Percentiles rank a stretch among this genome's conserved stretches.
Conservation (phyloP, 92 coral and sea anemone species). For the Desmophyllum pertusum region DNA sequence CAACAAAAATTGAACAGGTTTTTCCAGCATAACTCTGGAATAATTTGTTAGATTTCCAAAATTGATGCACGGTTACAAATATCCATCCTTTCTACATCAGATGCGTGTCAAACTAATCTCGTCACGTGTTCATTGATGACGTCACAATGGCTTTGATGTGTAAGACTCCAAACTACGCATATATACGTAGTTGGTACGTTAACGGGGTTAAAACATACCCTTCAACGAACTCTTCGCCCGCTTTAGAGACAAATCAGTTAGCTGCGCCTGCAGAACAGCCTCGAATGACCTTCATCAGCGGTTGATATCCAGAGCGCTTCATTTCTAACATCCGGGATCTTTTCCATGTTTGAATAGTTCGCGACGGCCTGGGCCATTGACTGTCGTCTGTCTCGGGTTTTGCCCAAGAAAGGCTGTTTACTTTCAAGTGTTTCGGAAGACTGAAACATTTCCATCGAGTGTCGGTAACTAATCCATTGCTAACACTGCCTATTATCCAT, state of each 20-base stretch:
- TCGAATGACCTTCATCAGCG: background rate
- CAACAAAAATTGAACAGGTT: too few relatives aligned
- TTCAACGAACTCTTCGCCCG: background rate
- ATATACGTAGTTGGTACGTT: too few relatives aligned
- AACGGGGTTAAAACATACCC: constrained; percentile 1
- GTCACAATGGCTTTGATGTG: too few relatives aligned
- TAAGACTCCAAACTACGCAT: too few relatives aligned
- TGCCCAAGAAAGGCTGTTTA: background rate
- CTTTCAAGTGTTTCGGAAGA: background rate
- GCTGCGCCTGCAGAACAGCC: constrained; percentile 13
- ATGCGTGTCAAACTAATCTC: too few relatives aligned
- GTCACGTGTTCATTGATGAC: too few relatives aligned
- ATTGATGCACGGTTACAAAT: too few relatives aligned
- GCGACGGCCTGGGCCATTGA: constrained; percentile 8
- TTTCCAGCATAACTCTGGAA: too few relatives aligned
- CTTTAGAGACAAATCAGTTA: background rate
- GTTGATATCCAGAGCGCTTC: constrained; percentile 16
- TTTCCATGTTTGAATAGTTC: background rate
- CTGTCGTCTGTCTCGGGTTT: background rate
- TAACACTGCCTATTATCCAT: background rate
- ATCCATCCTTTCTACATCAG: too few relatives aligned
- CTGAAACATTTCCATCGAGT: constrained; percentile 16
- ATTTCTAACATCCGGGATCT: background rate
- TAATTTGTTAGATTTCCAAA: too few relatives aligned
- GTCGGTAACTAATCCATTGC: constrained; percentile 7